Percentiles rank a stretch among this genome's conserved stretches.
These are phyloP conservation scores for Melikaiella ostensackeni DNA, from an alignment of 2,888 invertebrate species.

Conservation along the genomic window DNA sequence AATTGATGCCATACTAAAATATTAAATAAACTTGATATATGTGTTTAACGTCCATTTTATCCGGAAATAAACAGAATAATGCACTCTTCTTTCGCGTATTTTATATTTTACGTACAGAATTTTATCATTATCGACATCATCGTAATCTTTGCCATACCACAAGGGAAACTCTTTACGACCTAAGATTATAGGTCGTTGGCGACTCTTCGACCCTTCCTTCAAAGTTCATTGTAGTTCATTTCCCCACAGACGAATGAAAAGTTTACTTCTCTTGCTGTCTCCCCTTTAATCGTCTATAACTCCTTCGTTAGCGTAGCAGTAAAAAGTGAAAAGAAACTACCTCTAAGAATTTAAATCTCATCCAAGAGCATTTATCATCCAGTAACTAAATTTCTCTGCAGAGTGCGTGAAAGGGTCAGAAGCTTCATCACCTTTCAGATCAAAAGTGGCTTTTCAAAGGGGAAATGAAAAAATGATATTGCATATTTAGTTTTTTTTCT, in stretches of 20 bases:
- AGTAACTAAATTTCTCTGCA: not conserved
- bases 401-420: not conserved
- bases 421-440: not conserved
- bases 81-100: slow-evolving; percentile 4
- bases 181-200: slow-evolving; percentile 26
- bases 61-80: not conserved
- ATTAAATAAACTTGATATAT: not conserved
- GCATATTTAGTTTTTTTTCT: not conserved
- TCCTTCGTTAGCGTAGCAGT: slow-evolving; percentile 7
- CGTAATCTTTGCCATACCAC: slow-evolving; percentile 29
- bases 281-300: slow-evolving; percentile 1
- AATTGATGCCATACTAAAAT: not conserved
- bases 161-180: slow-evolving; percentile 28
- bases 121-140: slow-evolving; percentile 35
- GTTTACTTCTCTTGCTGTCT: slow-evolving; percentile 9
- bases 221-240: slow-evolving; percentile 26
- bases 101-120: slow-evolving; percentile 3
- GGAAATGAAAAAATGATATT: not conserved
- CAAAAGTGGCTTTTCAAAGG: not conserved
- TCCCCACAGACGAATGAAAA: slow-evolving; percentile 37
- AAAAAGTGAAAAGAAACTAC: slow-evolving; percentile 12
- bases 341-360: not conserved
- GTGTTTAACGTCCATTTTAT: not conserved
- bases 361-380: not conserved
- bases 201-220: slow-evolving; percentile 23